Conservation (phyloP, 2,797 vertebrate species). For the Mionectes olivaceus region DNA sequence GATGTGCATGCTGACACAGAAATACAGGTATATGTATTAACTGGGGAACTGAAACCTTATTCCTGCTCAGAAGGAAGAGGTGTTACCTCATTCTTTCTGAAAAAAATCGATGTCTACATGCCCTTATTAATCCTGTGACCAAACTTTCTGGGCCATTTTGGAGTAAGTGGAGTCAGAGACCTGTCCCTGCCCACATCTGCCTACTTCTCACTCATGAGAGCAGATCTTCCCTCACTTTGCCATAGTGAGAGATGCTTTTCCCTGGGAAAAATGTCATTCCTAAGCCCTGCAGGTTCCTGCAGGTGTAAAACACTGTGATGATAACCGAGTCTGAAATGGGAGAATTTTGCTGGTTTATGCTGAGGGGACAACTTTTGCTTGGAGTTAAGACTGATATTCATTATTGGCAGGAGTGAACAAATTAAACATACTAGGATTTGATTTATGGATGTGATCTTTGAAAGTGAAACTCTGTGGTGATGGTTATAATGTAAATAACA, state of each 20-base stretch:
- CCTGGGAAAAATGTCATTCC: not conserved
- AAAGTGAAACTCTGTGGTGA: not conserved
- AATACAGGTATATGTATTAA: accelerated
- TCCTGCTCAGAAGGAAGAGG: not conserved
- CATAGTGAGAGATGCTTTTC: not conserved
- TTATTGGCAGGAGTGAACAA: not conserved
- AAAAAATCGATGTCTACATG: not conserved
- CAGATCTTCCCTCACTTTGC: not conserved
- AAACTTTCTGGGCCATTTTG: not conserved
- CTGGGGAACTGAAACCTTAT: not conserved
- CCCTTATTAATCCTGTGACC: not conserved
- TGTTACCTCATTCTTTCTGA: not conserved
- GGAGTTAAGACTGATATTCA: not conserved
- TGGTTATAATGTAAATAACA: not conserved
- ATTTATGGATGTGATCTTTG: conserved; percentile 6
- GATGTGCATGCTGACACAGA: not conserved
- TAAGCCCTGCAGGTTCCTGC: not conserved
- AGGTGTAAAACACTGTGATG: not conserved
- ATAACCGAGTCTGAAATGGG: not conserved
- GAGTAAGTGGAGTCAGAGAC: not conserved
- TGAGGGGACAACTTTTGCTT: not conserved
- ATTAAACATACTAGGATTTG: not conserved
- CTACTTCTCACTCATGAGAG: not conserved
- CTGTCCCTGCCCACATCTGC: not conserved
- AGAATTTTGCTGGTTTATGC: conserved; percentile 16